A percentile compares a stretch with the other conserved stretches of the same genome.
Conservation (phyloP, 1,140 invertebrate species). For the Diorhabda carinulata region DNA sequence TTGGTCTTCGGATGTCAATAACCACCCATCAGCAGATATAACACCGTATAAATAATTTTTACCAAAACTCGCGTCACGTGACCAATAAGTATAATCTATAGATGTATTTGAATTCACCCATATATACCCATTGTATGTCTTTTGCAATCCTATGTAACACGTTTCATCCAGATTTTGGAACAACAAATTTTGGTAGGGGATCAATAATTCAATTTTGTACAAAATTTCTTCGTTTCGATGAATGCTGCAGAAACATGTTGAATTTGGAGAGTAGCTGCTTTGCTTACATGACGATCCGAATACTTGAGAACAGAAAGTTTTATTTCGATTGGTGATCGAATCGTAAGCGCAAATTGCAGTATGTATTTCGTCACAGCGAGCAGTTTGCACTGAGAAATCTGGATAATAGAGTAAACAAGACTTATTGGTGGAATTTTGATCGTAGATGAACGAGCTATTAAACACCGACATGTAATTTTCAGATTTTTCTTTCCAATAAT, state of each 20-base stretch:
- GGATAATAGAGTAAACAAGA: too few relatives aligned
- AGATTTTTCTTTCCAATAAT: slow-evolving; percentile 16
- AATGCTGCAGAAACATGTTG: slow-evolving; percentile 27
- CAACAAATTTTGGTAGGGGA: slow-evolving; percentile 26
- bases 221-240: neutral
- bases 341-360: slow-evolving; percentile 27
- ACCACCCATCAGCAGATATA: slow-evolving; percentile 24
- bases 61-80: slow-evolving; percentile 5
- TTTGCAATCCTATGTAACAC: slow-evolving; percentile 25
- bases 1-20: slow-evolving; percentile 5
- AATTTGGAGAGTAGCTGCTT: slow-evolving; percentile 19
- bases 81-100: slow-evolving; percentile 29
- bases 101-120: slow-evolving; percentile 15
- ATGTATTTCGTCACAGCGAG: slow-evolving; percentile 20
- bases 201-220: slow-evolving; percentile 17
- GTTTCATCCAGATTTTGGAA: slow-evolving; percentile 7
- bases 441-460: too few relatives aligned
- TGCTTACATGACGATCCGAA: slow-evolving; percentile 15
- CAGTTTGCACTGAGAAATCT: slow-evolving; percentile 11
- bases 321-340: slow-evolving; percentile 10
- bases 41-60: slow-evolving; percentile 13
- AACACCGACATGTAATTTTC: too few relatives aligned
- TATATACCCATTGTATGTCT: slow-evolving; percentile 6
- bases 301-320: slow-evolving; percentile 20
- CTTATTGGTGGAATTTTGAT: too few relatives aligned